Base-by-base conservation (phyloP, 2,797 vertebrate genomes). In the Malacoctenus gilli region DNA sequence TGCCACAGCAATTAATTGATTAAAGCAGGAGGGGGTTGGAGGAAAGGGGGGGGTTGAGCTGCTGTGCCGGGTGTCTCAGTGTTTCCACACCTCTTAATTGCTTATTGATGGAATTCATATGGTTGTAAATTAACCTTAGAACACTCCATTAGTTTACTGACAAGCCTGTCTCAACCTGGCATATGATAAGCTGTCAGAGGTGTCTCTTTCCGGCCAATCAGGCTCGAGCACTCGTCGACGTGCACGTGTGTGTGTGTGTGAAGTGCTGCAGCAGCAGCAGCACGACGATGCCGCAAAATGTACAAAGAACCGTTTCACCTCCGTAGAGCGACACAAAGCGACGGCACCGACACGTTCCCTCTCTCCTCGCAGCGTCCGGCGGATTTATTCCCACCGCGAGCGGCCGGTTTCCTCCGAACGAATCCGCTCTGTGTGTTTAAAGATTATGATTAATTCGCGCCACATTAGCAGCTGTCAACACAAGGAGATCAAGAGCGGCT, bases 91-190 rank as follows among this genome's bases (percentile, higher is more conserved):
- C 73, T 78, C 77, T 85, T 91, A 91, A 91, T 92, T 92, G 86
- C 87, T 85, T 91, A 92, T 92, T 91, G 90, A 92, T 91, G 87
- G 86, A 79, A 76, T 83, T 88, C 83, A 86, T 89, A 87, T 75
- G 85, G 82, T 77, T 82, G 85, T 87, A 89, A 89, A 91, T 91
- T 90, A 89, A 91, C 87, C 89, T 87, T 70, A 68, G 79, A 83
- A 75, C 82, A 89, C 83, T 77, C 84, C 74, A 91, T 91, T 90
- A 91, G 88, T 84, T 87, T 41, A 48, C 59, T 81, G 87, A 85
- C 84, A 88, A 85, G 75, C 62, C 78, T 49, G 80, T 76, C 75
- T 79, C 78, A 80, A 85, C 80, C 72, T 73, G 75, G 69, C 73
- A 42, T 70, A 78, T 86, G 87, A 89, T 86, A 68, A 77, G 87